These are phyloP conservation scores for Lordiphosa clarofinis DNA, from an alignment of 1,140 invertebrate genomes.

Conservation along the genomic window DNA sequence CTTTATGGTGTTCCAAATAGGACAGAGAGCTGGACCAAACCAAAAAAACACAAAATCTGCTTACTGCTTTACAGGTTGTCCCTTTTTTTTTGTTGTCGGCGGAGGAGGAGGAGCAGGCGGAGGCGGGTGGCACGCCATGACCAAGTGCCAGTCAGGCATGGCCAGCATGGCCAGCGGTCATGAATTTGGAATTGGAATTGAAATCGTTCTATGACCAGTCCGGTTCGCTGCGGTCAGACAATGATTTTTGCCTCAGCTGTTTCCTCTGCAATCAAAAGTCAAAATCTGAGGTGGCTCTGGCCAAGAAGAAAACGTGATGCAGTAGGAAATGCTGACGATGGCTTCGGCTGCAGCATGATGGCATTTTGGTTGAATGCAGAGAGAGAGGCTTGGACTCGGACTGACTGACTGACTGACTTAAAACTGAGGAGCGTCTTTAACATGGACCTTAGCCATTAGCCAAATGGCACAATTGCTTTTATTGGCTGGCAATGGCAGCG, in stretches of 20 bases:
- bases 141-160: conserved; percentile 30
- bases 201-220: conserved; percentile 50
- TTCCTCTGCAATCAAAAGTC: conserved; percentile 65
- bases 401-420: conserved; percentile 22
- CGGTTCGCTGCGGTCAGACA: conserved; percentile 36
- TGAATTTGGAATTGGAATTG: conserved; percentile 50
- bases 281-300: conserved; percentile 62
- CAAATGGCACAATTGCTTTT: conserved; percentile 76
- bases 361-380: conserved; percentile 40
- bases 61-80: conserved; percentile 54
- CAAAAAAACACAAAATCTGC: conserved; percentile 13
- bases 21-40: conserved; percentile 23
- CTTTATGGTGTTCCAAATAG: conserved; percentile 74
- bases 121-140: conserved; percentile 3
- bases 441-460: conserved; percentile 69
- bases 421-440: conserved; percentile 58
- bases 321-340: conserved; percentile 70
- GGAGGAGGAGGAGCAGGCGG: background rate
- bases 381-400: conserved; percentile 30
- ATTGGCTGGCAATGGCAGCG: conserved; percentile 52
- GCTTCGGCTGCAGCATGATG: conserved; percentile 40
- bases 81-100: conserved; percentile 32
- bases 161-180: conserved; percentile 53
- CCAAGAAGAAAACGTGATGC: conserved; percentile 68
- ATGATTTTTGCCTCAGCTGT: conserved; percentile 18